Evolutionary conservation across 2,888 invertebrate species (phyloP), one percentile per base, ranked within the genome.

Genomic region (Tipula unca): DNA sequence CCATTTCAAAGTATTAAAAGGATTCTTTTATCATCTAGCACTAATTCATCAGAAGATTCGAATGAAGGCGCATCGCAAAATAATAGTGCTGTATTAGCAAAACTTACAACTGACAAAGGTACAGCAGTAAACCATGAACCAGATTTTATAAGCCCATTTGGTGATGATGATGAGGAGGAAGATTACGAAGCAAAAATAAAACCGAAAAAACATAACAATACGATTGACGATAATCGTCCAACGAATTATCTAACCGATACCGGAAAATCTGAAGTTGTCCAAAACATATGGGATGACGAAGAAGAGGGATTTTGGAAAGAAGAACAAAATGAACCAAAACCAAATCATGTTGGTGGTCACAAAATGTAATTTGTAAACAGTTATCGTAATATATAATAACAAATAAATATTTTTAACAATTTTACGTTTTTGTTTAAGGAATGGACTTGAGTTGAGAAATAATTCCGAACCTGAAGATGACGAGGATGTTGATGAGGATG

Each of bases 1-100:
- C 95, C 95, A 2, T 93, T 94, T 91, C 94, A 94, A 88, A 92
- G 92, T n/a, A 85, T 85, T 6, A 85, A 54, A 29, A 8, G 35
- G 17, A 84, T 84, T 20, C 48, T 29, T 29, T 32, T 85, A 17
- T 32, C 32, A 13, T 17, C 17, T 85, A 42, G 25, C 29, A 25
- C 3, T 69, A 69, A 10, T 25, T 6, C 8, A 36, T 10, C 17
- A 1, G 69, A 25, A 25, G 20, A 13, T 69, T 69, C 69, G 10
- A 69, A 69, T 10, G 25, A 69, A 25, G 69, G 25, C 10, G 69
- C 25, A 69, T n/a, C n/a, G n/a, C 32, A n/a, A 32, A 6, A 32
- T 32, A n/a, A n/a, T 17, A n/a, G 17, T 83, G n/a, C 3, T 29
- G 5, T 3, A 29, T 3, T 29, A 82, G 32, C 2, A 2, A 82